Base-by-base conservation (phyloP, 2,113 vertebrate genomes). In the Dromiciops gliroides region DNA sequence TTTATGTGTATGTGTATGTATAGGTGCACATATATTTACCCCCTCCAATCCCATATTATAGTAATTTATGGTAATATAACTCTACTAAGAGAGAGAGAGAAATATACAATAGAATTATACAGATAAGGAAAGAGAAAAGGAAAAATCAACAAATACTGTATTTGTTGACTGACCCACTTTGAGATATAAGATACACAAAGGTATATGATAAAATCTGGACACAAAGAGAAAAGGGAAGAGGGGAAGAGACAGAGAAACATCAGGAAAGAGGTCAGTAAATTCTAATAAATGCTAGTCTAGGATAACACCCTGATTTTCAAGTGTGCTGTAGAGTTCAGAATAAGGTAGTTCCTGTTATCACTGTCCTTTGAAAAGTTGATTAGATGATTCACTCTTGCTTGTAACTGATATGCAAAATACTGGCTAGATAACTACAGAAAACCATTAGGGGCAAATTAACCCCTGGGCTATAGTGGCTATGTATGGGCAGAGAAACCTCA, bases 401-500 rank as follows among this genome's bases (percentile, higher is more conserved):
- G 53, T 9, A 56, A 3, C 2, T 10, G 26, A 31, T 56, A 56
- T 95, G 94, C 60, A 94, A 67, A 94, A 90, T 52, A 12, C 26
- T 31, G 26, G 53, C 53, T 56, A 56, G 26, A 56, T 9, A 56
- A 56, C 53, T 8, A 56, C 53, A 28, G 22, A 25, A 56, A 56
- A 56, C 9, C 53, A 11, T 92, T 3, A 44, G n/a, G 51, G 93
- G 93, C 94, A 94, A 97, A 92, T 89, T 92, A 95, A 96, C 93
- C 89, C 93, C 50, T 23, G 37, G 49, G 44, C 75, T 96, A 94
- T 48, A 50, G 88, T 83, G 90, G 91, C 51, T 94, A 53, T 51
- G 96, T 94, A 53, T 51, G 96, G 31, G 49, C 95, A 95, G 89
- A 95, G 92, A 96, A 96, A 95, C 90, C 26, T 91, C 96, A 97